These are phyloP conservation scores for Apteryx mantelli DNA, from an alignment of 2,113 vertebrate genomes.

Conservation along the genomic window DNA sequence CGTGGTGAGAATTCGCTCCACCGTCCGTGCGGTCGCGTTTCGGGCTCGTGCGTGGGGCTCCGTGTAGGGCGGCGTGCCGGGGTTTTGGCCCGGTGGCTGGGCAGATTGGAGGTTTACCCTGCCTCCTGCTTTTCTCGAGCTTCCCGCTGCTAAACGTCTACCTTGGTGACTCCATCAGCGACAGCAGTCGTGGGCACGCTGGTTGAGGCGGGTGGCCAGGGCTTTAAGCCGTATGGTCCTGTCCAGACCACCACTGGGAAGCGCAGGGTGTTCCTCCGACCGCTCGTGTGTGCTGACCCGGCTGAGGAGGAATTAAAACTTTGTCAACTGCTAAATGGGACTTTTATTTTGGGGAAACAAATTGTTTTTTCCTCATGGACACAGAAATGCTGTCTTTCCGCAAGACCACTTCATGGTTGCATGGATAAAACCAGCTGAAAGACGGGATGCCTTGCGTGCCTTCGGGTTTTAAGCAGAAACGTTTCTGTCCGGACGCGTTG, in stretches of 20 bases:
- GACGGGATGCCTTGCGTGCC: too few relatives aligned
- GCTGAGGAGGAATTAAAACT: not conserved
- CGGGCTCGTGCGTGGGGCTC: not conserved
- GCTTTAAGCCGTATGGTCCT: not conserved
- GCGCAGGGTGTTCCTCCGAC: not conserved
- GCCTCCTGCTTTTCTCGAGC: not conserved
- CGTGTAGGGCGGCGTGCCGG: not conserved
- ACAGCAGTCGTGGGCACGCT: not conserved
- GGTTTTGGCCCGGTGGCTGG: not conserved
- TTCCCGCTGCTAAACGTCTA: not conserved
- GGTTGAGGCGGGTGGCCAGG: not conserved
- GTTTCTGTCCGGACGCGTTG: too few relatives aligned
- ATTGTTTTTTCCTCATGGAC: too few relatives aligned
- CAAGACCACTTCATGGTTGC: too few relatives aligned
- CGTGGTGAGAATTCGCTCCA: not conserved
- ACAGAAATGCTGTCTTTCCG: too few relatives aligned
- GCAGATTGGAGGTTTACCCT: not conserved
- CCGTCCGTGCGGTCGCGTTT: not conserved
- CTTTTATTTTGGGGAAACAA: too few relatives aligned
- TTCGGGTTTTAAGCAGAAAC: too few relatives aligned
- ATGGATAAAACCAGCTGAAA: too few relatives aligned
- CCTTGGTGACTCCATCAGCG: not conserved
- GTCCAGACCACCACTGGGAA: not conserved
- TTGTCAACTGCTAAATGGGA: not conserved
- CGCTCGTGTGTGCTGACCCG: accelerated